These are phyloP conservation scores for Dasyurus viverrinus DNA, from an alignment of 2,113 vertebrate species.

Conservation along the genomic window DNA sequence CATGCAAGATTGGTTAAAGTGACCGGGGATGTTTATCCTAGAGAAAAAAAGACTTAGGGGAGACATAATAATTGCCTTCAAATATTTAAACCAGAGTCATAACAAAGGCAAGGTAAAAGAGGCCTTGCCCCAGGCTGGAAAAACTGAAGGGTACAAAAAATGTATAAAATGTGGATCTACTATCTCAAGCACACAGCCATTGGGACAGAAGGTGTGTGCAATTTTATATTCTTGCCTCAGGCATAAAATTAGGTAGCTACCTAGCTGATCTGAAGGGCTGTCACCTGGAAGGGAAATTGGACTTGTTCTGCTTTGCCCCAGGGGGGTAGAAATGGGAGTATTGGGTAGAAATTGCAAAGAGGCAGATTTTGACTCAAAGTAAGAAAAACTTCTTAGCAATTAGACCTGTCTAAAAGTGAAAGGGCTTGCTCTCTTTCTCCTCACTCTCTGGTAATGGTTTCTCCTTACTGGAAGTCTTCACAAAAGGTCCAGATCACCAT, in stretches of 20 bases:
- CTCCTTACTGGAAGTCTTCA: neutral
- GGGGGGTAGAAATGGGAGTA: neutral
- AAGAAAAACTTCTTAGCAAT: neutral
- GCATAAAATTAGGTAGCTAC: neutral
- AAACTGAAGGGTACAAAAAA: neutral
- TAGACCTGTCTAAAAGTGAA: neutral
- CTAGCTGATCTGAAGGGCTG: neutral
- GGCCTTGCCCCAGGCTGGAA: neutral
- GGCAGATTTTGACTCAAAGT: neutral
- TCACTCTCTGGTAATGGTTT: neutral
- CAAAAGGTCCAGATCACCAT: neutral
- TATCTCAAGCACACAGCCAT: neutral
- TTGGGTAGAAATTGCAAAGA: neutral
- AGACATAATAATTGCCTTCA: neutral
- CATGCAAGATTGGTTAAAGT: neutral
- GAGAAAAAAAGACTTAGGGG: neutral
- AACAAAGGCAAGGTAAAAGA: neutral
- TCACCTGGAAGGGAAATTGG: neutral
- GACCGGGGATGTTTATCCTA: neutral
- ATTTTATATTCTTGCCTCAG: neutral
- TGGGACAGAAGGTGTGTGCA: neutral
- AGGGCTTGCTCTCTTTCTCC: neutral
- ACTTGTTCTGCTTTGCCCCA: neutral
- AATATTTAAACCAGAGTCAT: neutral
- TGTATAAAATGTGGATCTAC: neutral